A percentile compares a stretch with the other conserved stretches of the same genome.
Evolutionary conservation across 2,113 vertebrate species (phyloP).

Genomic region (Seriola rivoliana): DNA sequence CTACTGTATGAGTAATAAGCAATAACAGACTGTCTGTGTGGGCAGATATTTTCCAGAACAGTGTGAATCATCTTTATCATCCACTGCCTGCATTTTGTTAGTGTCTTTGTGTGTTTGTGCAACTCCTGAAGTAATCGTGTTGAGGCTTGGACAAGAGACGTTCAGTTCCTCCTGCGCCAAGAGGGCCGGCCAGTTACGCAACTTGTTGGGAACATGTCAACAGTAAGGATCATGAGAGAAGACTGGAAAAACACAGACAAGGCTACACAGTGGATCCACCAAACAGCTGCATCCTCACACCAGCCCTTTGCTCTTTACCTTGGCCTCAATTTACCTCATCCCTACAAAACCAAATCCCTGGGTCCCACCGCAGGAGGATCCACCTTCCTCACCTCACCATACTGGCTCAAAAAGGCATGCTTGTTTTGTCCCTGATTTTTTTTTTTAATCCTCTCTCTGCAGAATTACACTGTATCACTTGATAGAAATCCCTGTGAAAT

Average conservation of each 20-base stretch:
- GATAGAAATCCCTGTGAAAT: neutral
- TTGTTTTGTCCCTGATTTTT: neutral
- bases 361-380: slow-evolving; percentile 93
- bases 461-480: neutral
- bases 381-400: slow-evolving; percentile 93
- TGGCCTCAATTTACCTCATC: slow-evolving; percentile 96
- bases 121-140: slow-evolving; percentile 91
- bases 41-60: slow-evolving; percentile 4
- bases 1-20: neutral
- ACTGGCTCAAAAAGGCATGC: slow-evolving; percentile 93
- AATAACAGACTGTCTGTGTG: slow-evolving; percentile 16
- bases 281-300: slow-evolving; percentile 79
- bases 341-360: slow-evolving; percentile 89
- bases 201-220: slow-evolving; percentile 86
- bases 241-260: slow-evolving; percentile 91
- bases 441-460: neutral
- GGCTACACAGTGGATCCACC: slow-evolving; percentile 88
- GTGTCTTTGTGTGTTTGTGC: neutral
- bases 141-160: slow-evolving; percentile 96
- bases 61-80: slow-evolving; percentile 12
- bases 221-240: slow-evolving; percentile 86
- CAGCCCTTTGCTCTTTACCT: slow-evolving; percentile 93
- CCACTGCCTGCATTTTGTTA: neutral
- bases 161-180: slow-evolving; percentile 91
- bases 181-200: slow-evolving; percentile 91